Evolutionary conservation across 2,888 invertebrate species (phyloP).

Genomic region (Seladonia tumulorum): DNA sequence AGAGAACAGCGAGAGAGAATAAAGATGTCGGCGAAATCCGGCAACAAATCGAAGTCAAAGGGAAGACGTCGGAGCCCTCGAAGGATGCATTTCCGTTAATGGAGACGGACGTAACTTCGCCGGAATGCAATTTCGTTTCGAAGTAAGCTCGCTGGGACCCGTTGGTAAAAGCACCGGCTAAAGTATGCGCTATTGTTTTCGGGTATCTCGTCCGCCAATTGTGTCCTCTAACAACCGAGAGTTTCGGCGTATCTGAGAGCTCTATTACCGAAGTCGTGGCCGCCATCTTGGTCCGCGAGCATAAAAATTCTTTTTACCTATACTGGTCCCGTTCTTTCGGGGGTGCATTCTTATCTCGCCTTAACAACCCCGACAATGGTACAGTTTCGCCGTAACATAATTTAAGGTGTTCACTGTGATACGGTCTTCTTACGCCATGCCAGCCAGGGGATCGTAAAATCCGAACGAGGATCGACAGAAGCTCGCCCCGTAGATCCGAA

Average conservation of each 20-base stretch:
- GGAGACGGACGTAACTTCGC: not conserved
- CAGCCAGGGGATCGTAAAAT: not conserved
- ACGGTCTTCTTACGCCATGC: not conserved
- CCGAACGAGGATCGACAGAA: not conserved
- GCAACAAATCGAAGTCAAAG: not conserved
- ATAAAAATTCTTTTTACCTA: not conserved
- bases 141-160: not conserved
- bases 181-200: constrained; percentile 42
- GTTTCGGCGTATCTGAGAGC: not conserved
- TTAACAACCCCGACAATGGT: not conserved
- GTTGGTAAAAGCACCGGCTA: not conserved
- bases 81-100: constrained; percentile 7
- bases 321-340: not conserved
- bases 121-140: constrained; percentile 7
- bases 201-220: constrained; percentile 25
- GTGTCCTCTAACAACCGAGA: constrained; percentile 34
- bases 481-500: not conserved
- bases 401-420: not conserved
- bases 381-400: not conserved
- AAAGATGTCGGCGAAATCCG: not conserved
- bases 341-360: not conserved
- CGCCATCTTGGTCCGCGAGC: not conserved
- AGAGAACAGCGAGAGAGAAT: not conserved
- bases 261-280: not conserved
- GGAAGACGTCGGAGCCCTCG: not conserved